These are phyloP conservation scores for Stenoptilia bipunctidactyla DNA, from an alignment of 2,888 invertebrate genomes.

Conservation along the genomic window DNA sequence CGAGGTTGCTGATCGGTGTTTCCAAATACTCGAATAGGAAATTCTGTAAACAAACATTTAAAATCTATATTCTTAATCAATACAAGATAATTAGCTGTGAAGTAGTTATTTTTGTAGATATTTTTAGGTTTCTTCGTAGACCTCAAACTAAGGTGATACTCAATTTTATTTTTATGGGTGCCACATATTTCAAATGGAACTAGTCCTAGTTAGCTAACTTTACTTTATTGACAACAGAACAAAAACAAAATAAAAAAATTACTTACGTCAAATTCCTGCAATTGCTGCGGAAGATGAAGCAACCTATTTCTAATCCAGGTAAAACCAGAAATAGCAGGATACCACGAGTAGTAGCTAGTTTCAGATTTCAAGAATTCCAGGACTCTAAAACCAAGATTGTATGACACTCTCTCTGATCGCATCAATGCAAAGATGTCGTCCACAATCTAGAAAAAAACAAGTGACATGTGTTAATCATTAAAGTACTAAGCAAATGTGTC, in stretches of 20 bases:
- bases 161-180: too few relatives aligned
- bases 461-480: too few relatives aligned
- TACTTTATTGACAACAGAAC: too few relatives aligned
- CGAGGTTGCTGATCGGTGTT: slow-evolving; percentile 33
- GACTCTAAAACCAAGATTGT: slow-evolving; percentile 41
- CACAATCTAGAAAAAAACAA: slow-evolving; percentile 34
- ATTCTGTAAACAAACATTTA: too few relatives aligned
- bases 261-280: slow-evolving; percentile 41
- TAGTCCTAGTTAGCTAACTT: too few relatives aligned
- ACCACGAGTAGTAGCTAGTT: slow-evolving; percentile 52
- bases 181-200: too few relatives aligned
- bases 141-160: too few relatives aligned
- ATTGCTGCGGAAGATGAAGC: slow-evolving; percentile 36
- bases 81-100: too few relatives aligned
- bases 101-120: too few relatives aligned
- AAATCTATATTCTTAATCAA: too few relatives aligned
- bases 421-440: slow-evolving; percentile 57
- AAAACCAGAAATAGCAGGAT: slow-evolving; percentile 52
- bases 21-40: slow-evolving; percentile 33
- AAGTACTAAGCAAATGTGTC: too few relatives aligned
- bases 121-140: too few relatives aligned
- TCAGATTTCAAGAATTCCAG: slow-evolving; percentile 50
- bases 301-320: slow-evolving; percentile 52
- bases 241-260: neutral
- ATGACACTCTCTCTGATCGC: slow-evolving; percentile 40